Percentiles rank a stretch among this genome's conserved stretches.
phyloP scores from a whole-genome alignment of 2,113 vertebrate genomes.

The Grus americana region DNA sequence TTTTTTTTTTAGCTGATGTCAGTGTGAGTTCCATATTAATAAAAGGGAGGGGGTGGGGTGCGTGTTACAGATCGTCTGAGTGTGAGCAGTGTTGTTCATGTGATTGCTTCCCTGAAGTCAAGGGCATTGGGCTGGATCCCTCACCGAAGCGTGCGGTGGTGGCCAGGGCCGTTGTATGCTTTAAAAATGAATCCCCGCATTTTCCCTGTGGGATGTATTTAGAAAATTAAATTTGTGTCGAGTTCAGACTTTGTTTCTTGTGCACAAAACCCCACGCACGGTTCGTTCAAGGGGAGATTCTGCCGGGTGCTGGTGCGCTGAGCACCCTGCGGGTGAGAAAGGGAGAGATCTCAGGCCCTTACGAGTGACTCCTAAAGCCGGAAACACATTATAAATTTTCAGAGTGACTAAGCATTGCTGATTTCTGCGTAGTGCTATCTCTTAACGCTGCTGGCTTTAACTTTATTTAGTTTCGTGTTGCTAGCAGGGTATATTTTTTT shows the following conservation, averaged over 20 bases:
- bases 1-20: neutral
- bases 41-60: neutral
- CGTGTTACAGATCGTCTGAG: neutral
- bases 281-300: neutral
- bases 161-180: neutral
- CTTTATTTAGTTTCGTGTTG: neutral
- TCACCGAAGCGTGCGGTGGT: rapidly evolving
- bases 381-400: neutral
- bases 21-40: neutral
- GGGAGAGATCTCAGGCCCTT: neutral
- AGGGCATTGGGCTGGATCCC: neutral
- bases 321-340: neutral
- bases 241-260: neutral
- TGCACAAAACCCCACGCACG: neutral
- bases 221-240: neutral
- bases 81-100: neutral
- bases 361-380: neutral
- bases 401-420: neutral
- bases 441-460: neutral
- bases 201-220: neutral
- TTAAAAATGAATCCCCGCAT: neutral
- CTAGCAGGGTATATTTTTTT: neutral
- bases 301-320: neutral
- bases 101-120: neutral
- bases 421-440: neutral